These are phyloP conservation scores for Arothron firmamentum DNA, from an alignment of 2,113 vertebrate species.

Conservation along the genomic window DNA sequence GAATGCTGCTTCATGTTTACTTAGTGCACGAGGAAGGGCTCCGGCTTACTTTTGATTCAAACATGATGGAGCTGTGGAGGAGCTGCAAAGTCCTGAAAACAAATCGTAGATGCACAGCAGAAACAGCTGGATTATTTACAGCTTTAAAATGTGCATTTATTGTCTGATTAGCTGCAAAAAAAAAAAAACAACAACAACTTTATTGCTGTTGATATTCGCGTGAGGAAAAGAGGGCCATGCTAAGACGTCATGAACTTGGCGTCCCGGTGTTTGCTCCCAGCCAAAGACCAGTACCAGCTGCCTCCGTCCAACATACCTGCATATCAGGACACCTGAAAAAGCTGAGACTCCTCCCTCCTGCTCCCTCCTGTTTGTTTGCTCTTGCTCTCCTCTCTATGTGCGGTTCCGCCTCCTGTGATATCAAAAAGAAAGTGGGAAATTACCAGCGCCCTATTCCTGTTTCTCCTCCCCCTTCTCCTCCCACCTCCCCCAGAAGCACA, in stretches of 20 bases:
- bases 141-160: constrained; percentile 12
- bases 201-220: constrained; percentile 60
- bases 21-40: constrained; percentile 57
- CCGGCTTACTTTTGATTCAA: constrained; percentile 48
- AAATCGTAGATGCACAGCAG: constrained; percentile 7
- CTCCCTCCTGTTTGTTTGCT: constrained; percentile 30
- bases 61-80: constrained; percentile 31
- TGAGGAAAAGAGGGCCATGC: constrained; percentile 45
- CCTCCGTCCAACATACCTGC: constrained; percentile 22
- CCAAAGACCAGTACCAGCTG: no score
- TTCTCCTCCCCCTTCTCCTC: constrained; percentile 30
- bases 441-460: constrained; percentile 22
- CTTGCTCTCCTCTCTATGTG: constrained; percentile 31
- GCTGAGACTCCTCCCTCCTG: constrained; percentile 31
- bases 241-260: background rate
- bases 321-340: constrained; percentile 42
- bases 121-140: constrained; percentile 1
- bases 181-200: constrained; percentile 36
- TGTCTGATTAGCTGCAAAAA: no score
- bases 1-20: constrained; percentile 65
- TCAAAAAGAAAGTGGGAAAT: constrained; percentile 29
- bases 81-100: constrained; percentile 12
- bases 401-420: constrained; percentile 26
- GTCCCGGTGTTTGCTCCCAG: no score
- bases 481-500: constrained; percentile 21